Percentiles rank a stretch among this genome's conserved stretches.
Evolutionary conservation across 1,140 invertebrate genomes (phyloP).

Genomic region (Muscidifurax raptorellus): DNA sequence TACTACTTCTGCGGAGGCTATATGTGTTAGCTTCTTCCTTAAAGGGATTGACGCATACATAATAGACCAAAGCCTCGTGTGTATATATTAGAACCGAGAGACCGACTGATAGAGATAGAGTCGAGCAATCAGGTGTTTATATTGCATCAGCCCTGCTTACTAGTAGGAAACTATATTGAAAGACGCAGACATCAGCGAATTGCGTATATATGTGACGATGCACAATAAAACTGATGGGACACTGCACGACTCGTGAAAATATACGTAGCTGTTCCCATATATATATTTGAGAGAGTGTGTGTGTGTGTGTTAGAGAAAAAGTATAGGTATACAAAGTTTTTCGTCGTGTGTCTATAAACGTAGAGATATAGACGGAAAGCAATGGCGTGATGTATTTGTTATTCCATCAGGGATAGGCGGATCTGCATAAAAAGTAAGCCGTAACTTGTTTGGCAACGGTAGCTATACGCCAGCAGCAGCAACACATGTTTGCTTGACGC

Average conservation of each 20-base stretch:
- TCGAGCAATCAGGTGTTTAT: slow-evolving; percentile 65
- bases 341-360: not conserved
- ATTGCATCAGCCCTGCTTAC: slow-evolving; percentile 62
- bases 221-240: slow-evolving; percentile 34
- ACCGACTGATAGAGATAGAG: too few relatives aligned
- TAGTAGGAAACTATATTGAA: not conserved
- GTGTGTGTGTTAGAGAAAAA: too few relatives aligned
- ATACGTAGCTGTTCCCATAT: too few relatives aligned
- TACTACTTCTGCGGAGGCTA: not conserved
- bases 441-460: slow-evolving; percentile 31
- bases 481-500: slow-evolving; percentile 15
- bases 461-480: not conserved
- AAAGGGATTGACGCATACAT: not conserved
- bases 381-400: slow-evolving; percentile 33
- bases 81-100: not conserved
- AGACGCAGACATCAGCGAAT: not conserved
- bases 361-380: not conserved
- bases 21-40: not conserved
- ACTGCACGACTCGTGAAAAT: too few relatives aligned
- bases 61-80: not conserved
- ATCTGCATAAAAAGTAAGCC: slow-evolving; percentile 31
- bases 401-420: not conserved
- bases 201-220: not conserved
- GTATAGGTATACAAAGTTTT: too few relatives aligned
- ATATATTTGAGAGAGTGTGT: too few relatives aligned